Evolutionary conservation across 2,888 invertebrate genomes (phyloP).

Genomic region (Pristionchus entomophagus): DNA sequence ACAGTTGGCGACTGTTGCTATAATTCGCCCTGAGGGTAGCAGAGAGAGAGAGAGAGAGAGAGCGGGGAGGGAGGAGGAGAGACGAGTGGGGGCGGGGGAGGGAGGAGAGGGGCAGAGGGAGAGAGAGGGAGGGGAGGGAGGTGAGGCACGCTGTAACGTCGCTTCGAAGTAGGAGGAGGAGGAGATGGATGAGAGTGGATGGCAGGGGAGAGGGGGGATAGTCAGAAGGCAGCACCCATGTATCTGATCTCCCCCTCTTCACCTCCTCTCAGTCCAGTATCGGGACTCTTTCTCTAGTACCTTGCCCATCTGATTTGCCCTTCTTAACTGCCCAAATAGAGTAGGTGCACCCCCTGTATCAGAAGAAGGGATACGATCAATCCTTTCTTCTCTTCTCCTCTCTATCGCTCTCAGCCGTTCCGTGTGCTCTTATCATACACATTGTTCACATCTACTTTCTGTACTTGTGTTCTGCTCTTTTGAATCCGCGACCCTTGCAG

Average conservation of each 20-base stretch:
- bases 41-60: neutral
- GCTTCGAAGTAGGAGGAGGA: slow-evolving; percentile 18
- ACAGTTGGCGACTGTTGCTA: slow-evolving; percentile 47
- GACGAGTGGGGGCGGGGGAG: neutral
- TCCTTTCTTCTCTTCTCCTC: neutral
- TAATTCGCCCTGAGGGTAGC: slow-evolving; percentile 33
- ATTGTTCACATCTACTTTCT: neutral
- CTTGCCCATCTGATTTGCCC: neutral
- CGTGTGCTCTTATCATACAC: neutral
- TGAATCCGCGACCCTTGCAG: neutral
- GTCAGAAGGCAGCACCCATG: neutral
- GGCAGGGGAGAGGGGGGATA: neutral
- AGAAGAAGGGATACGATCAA: neutral
- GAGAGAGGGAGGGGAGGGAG: neutral
- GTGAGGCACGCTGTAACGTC: slow-evolving; percentile 40
- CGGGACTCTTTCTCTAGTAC: neutral
- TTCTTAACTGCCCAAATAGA: neutral
- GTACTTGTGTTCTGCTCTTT: neutral
- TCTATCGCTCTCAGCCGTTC: neutral
- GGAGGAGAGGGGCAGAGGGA: neutral
- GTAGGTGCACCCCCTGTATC: neutral
- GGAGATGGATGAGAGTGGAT: slow-evolving; percentile 41
- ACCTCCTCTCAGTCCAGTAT: neutral
- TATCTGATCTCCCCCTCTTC: slow-evolving; percentile 28
- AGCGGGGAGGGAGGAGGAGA: neutral